Base-by-base conservation (phyloP, 2,113 vertebrate species). In the Ailuropoda melanoleuca region DNA sequence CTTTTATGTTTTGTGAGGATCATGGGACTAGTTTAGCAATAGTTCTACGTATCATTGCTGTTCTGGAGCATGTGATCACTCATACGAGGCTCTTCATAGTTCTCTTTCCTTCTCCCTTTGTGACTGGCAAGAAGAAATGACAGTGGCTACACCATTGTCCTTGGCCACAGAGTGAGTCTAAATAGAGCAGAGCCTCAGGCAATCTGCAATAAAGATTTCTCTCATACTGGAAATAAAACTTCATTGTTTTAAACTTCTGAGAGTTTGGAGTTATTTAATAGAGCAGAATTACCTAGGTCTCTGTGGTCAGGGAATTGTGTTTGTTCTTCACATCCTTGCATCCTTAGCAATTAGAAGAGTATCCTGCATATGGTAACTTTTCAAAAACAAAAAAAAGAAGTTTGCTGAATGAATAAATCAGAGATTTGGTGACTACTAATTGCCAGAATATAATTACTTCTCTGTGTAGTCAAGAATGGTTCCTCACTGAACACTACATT, bases 401-500 rank as follows among this genome's bases (percentile, higher is more conserved):
- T 55, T 58, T 72, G 2, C 8, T 92, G 15, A 95, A 75, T 92
- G 29, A 93, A 82, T 72, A 46, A 58, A 68, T 83, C 72, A 82
- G 17, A 26, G 1, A 89, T 19, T 84, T 10, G 74, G 10, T 70
- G n/a, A 93, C 13, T 72, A 56, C 14, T 74, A 55, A 72, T 83
- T 91, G 31, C 1, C 12, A 94, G n/a, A 80, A 55, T 88, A 23
- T 75, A 96, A 74, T 78, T 77, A 64, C 53, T 89, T 90, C 55
- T 43, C 6, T 78, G 4, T n/a, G 37, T 53, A 64, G 6, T 88
- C 26, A 90, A 81, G 37, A 92, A 66, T 26, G 8, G 11, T n/a
- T 2, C 29, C 53, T 81, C 26, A 94, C 13, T 62, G 26, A 97
- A 80, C 18, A 21, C 43, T 43, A 43, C 60, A 34, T 24, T 68